Evolutionary conservation across 2,797 vertebrate species (phyloP).

Genomic region (Alcedo quadribrachys): DNA sequence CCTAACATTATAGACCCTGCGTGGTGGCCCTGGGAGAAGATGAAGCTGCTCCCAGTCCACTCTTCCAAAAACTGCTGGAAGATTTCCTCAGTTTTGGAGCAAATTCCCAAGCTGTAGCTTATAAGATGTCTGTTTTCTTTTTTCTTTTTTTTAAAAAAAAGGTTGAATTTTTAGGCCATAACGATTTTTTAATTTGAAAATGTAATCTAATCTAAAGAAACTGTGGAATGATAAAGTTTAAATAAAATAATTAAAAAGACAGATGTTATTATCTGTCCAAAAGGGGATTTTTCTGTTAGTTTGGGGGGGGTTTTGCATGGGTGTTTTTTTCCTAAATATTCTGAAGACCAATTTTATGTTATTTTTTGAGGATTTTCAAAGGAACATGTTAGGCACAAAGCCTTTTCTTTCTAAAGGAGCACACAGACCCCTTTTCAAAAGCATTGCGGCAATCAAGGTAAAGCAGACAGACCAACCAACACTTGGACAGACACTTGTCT

Average conservation of each 20-base stretch:
- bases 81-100: not conserved
- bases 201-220: not conserved
- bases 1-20: fast-evolving
- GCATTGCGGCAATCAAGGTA: fast-evolving
- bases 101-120: not conserved
- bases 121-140: not conserved
- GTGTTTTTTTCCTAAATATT: not conserved
- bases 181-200: not conserved
- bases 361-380: not conserved
- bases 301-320: too few species aligned
- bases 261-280: not conserved
- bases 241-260: not conserved
- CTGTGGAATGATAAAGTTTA: not conserved
- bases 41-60: not conserved
- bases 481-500: not conserved
- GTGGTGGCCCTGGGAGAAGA: fast-evolving
- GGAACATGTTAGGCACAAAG: not conserved
- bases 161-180: not conserved
- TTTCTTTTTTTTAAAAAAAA: not conserved
- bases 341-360: not conserved
- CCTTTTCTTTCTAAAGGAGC: not conserved
- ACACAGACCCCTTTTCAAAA: not conserved
- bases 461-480: not conserved
- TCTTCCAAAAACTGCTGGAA: not conserved
- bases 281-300: too few species aligned